These are phyloP conservation scores for Baryphthengus martii DNA, from an alignment of 2,113 vertebrate species.

Conservation along the genomic window DNA sequence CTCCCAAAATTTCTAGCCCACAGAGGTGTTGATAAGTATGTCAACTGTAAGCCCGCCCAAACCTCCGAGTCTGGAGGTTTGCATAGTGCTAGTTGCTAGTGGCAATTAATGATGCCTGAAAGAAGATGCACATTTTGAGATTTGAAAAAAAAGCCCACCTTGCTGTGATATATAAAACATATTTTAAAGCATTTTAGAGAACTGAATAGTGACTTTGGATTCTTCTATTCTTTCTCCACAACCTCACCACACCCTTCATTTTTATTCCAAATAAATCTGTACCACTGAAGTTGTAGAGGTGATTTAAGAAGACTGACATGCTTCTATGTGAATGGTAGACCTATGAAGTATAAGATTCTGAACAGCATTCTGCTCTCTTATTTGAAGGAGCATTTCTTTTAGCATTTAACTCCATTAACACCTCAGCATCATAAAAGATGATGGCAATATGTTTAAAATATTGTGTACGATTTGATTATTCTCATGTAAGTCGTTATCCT, in stretches of 20 bases:
- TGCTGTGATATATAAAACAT: neutral
- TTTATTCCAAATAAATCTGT: neutral
- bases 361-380: neutral
- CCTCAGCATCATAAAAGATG: neutral
- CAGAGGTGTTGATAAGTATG: neutral
- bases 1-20: neutral
- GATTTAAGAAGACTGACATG: neutral
- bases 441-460: neutral
- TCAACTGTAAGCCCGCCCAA: neutral
- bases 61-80: neutral
- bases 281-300: neutral
- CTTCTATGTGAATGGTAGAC: neutral
- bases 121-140: neutral
- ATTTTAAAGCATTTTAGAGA: neutral
- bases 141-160: neutral
- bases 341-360: neutral
- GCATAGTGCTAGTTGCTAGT: neutral
- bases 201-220: neutral
- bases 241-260: rapidly evolving
- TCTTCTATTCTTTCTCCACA: neutral
- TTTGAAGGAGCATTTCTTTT: neutral
- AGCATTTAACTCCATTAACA: neutral
- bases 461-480: neutral
- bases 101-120: neutral
- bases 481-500: neutral